phyloP scores from a whole-genome alignment of 2,797 vertebrate genomes.

The Gymnocypris eckloni region DNA sequence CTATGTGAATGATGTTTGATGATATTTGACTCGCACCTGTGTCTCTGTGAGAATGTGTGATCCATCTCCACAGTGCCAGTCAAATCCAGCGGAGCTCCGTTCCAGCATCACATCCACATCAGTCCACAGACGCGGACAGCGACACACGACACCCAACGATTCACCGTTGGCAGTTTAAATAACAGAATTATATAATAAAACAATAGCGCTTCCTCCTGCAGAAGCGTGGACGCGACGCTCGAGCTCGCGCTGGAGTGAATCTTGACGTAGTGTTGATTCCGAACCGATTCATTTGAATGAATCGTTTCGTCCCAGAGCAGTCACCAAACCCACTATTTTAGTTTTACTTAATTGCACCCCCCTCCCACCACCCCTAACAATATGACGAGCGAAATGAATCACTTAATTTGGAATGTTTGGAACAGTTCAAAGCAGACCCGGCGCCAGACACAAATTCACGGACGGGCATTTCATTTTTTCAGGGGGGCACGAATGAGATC shows the following conservation, averaged over 20 bases:
- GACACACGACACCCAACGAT: not conserved
- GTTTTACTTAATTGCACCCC: too few species aligned
- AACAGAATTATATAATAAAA: not conserved
- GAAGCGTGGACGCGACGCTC: constrained; percentile 35
- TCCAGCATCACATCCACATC: constrained; percentile 60
- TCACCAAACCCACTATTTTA: not conserved
- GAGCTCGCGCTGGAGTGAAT: not conserved
- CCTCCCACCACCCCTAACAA: not conserved
- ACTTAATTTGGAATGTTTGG: not conserved
- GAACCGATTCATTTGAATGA: constrained; percentile 4
- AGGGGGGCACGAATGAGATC: too few species aligned
- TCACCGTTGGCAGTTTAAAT: not conserved
- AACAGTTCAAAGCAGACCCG: not conserved
- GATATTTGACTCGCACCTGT: constrained; percentile 69
- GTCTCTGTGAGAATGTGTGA: constrained; percentile 64
- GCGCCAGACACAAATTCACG: too few species aligned
- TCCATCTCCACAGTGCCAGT: constrained; percentile 72
- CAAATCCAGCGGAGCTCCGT: constrained; percentile 66
- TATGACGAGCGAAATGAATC: too few species aligned
- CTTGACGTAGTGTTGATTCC: not conserved
- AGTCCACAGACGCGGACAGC: constrained; percentile 20
- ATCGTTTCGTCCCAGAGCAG: not conserved
- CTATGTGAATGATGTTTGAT: constrained; percentile 18
- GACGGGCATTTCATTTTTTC: too few species aligned
- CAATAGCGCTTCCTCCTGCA: not conserved